These are phyloP conservation scores for Ophioderma brevispina DNA, from an alignment of 35 echinoderm and acorn worm species.

Conservation along the genomic window DNA sequence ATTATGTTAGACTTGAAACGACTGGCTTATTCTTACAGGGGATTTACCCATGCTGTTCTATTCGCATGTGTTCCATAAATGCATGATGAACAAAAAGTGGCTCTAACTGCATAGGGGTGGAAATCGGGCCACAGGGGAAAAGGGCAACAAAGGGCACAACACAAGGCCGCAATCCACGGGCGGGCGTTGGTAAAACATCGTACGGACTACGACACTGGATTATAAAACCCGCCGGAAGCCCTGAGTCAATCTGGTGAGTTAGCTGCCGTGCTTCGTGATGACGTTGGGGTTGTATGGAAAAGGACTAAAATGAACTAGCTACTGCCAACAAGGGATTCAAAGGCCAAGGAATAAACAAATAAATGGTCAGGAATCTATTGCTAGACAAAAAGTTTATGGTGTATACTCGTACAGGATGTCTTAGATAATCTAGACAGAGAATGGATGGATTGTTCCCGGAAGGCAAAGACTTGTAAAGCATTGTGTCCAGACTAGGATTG, in stretches of 20 bases:
- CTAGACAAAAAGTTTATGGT: neutral
- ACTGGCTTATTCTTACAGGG: no score
- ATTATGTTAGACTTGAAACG: no score
- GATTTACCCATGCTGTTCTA: no score
- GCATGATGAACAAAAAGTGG: no score
- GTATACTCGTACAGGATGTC: no score
- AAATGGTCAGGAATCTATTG: neutral
- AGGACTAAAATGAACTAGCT: neutral
- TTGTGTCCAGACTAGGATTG: no score
- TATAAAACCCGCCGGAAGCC: neutral
- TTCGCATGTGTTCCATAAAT: no score
- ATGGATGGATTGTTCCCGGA: no score
- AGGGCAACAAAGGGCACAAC: neutral
- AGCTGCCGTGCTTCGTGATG: neutral
- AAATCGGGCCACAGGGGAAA: neutral
- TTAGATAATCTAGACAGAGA: no score
- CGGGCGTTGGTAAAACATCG: neutral
- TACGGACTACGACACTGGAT: neutral
- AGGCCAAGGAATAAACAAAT: neutral
- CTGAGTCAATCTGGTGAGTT: neutral
- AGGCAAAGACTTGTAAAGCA: no score
- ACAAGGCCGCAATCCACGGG: neutral
- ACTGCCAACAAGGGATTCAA: neutral
- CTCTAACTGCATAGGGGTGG: no score
- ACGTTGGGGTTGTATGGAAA: neutral